phyloP scores from a whole-genome alignment of 2,797 vertebrate genomes.

The Naso thynnoides region DNA sequence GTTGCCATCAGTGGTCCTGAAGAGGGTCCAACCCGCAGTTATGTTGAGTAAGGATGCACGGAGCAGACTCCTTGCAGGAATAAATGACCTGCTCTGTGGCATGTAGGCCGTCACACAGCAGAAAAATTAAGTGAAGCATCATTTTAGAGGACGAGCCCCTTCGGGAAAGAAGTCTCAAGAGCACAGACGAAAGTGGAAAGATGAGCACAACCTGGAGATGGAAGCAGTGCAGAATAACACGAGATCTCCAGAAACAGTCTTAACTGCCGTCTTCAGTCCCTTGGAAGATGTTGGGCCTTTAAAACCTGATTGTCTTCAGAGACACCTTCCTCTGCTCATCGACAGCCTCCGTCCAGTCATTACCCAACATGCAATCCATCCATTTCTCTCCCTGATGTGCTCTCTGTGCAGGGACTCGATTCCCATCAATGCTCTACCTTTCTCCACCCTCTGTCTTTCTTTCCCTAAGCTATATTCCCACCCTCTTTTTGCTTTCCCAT shows the following conservation, averaged over 20 bases:
- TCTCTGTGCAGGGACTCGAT: slow-evolving; percentile 38
- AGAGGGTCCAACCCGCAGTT: slow-evolving; percentile 44
- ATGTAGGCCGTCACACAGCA: slow-evolving; percentile 38
- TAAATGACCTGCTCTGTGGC: slow-evolving; percentile 49
- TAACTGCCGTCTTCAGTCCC: slow-evolving; percentile 23
- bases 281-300: slow-evolving; percentile 17
- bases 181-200: slow-evolving; percentile 9
- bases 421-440: slow-evolving; percentile 59
- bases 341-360: slow-evolving; percentile 36
- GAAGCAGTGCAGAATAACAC: slow-evolving; percentile 25
- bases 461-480: slow-evolving; percentile 50
- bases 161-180: slow-evolving; percentile 13
- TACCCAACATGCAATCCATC: slow-evolving; percentile 55
- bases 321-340: slow-evolving; percentile 31
- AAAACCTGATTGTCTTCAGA: slow-evolving; percentile 20
- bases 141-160: slow-evolving; percentile 23
- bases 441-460: slow-evolving; percentile 60
- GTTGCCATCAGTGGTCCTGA: slow-evolving; percentile 39
- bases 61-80: slow-evolving; percentile 37
- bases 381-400: slow-evolving; percentile 46
- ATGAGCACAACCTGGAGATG: slow-evolving; percentile 23
- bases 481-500: slow-evolving; percentile 69
- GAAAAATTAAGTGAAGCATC: slow-evolving; percentile 46
- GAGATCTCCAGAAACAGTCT: slow-evolving; percentile 24
- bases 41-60: slow-evolving; percentile 32